Evolutionary conservation across 2,797 vertebrate genomes (phyloP).

Genomic region (Erethizon dorsatum): DNA sequence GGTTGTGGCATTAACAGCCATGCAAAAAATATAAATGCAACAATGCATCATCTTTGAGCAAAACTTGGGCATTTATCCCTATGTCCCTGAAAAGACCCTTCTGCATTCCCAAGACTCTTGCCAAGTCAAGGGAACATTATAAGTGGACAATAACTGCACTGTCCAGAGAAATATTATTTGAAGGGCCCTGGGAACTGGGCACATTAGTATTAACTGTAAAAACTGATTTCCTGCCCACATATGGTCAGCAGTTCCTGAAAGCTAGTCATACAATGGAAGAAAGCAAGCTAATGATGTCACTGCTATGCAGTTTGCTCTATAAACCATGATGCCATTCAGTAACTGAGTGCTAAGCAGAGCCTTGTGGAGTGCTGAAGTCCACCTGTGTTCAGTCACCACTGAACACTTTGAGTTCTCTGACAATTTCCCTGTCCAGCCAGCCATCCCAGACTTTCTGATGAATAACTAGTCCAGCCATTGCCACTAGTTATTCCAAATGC

Average conservation of each 20-base stretch:
- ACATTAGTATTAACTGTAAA: neutral
- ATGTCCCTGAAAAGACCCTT: neutral
- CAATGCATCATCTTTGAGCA: neutral
- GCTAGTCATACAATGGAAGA: neutral
- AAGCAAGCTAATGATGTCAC: neutral
- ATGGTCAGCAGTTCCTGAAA: neutral
- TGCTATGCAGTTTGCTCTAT: neutral
- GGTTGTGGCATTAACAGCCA: neutral
- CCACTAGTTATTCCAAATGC: neutral
- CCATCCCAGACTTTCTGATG: neutral
- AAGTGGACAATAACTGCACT: neutral
- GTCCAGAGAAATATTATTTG: no score
- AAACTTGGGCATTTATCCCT: neutral
- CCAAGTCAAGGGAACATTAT: neutral
- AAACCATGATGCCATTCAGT: no score
- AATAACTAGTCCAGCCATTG: neutral
- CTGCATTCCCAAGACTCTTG: neutral
- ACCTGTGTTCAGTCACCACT: neutral
- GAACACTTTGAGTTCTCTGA: neutral
- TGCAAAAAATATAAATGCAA: neutral
- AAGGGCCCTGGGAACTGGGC: no score
- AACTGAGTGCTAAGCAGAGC: neutral
- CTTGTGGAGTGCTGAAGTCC: neutral
- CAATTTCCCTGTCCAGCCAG: neutral
- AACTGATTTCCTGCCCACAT: neutral